Conservation (phyloP, 2,113 vertebrate species). For the Crotalus tigris region DNA sequence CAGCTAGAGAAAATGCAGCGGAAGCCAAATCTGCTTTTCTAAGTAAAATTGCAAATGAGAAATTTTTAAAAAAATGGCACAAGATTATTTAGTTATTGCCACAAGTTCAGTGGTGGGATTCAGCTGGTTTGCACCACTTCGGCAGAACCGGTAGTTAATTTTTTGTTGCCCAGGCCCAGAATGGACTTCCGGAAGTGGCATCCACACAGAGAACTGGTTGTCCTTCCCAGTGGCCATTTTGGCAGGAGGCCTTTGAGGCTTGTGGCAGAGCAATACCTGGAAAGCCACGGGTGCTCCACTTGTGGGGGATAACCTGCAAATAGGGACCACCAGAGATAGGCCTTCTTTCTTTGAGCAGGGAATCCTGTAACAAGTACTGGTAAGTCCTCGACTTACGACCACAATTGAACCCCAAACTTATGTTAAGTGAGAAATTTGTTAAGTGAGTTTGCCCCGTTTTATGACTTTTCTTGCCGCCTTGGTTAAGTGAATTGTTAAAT, state of each 20-base stretch:
- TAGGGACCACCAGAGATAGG: neutral
- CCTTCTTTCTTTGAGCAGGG: neutral
- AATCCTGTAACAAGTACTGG: neutral
- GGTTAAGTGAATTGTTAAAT: too few species aligned
- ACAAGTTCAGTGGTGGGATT: neutral
- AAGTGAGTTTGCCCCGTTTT: too few species aligned
- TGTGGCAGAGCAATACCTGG: neutral
- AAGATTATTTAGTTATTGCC: neutral
- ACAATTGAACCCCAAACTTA: too few species aligned
- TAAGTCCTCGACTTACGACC: too few species aligned
- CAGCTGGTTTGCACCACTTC: too few species aligned
- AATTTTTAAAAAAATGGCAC: neutral
- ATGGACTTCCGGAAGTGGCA: too few species aligned
- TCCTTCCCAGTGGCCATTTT: neutral
- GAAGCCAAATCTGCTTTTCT: neutral
- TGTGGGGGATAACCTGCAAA: neutral
- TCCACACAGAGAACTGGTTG: too few species aligned
- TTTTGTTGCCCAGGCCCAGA: too few species aligned
- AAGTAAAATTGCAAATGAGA: neutral
- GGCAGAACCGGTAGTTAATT: too few species aligned
- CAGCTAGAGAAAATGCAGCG: neutral
- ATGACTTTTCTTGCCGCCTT: too few species aligned
- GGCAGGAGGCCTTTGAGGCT: neutral
- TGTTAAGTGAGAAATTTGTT: too few species aligned
- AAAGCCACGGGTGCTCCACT: neutral